phyloP scores from a whole-genome alignment of 2,888 invertebrate genomes.

The Tethea ocularis region DNA sequence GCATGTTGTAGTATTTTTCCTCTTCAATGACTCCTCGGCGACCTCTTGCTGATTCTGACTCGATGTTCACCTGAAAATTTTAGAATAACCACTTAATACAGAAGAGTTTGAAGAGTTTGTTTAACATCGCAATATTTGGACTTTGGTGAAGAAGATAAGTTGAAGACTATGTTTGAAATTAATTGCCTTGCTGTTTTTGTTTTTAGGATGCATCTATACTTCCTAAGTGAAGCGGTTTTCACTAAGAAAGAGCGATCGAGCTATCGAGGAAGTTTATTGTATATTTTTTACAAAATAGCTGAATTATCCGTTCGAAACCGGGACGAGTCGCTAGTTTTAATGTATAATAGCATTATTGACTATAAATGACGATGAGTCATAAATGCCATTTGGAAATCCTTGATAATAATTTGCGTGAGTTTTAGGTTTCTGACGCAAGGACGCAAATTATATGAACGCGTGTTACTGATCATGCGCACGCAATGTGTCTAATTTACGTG shows the following conservation, averaged over 20 bases:
- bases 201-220: too few relatives aligned
- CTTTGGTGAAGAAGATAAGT: too few relatives aligned
- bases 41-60: conserved; percentile 56
- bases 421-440: conserved; percentile 3
- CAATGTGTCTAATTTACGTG: neutral
- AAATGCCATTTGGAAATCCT: neutral
- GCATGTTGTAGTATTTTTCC: conserved; percentile 71
- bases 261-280: too few relatives aligned
- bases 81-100: too few relatives aligned
- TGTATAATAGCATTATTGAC: neutral
- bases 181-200: too few relatives aligned
- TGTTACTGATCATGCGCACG: neutral
- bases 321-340: too few relatives aligned
- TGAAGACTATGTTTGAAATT: too few relatives aligned
- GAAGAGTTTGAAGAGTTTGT: too few relatives aligned
- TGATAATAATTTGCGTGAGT: conserved; percentile 1
- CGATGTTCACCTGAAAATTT: conserved; percentile 45
- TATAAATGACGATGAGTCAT: neutral
- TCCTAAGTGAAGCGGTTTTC: too few relatives aligned
- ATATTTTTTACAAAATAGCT: too few relatives aligned
- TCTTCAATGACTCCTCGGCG: conserved; percentile 78
- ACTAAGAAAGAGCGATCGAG: too few relatives aligned
- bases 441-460: neutral
- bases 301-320: neutral
- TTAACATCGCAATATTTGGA: too few relatives aligned